Base-by-base conservation (phyloP, 2,113 vertebrate species). In the Isichthys henryi region DNA sequence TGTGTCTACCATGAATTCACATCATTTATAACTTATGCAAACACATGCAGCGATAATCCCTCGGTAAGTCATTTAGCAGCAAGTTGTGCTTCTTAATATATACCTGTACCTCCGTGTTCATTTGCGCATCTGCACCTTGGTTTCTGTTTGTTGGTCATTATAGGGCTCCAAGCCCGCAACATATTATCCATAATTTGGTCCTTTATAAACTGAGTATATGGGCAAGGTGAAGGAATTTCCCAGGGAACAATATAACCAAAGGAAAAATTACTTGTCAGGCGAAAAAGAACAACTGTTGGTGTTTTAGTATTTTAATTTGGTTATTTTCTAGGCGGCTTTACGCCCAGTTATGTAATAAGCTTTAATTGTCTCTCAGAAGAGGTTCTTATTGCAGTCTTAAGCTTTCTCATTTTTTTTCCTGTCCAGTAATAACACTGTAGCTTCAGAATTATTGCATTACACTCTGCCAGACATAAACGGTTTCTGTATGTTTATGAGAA, bases 301-400 rank as follows among this genome's bases (percentile, higher is more conserved):
- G 50, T 53, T 56, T 53, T 87, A 17, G 15, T 53, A 87, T 39
- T 87, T 87, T 13, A 87, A 87, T 87, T 52, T 0, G 11, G n/a
- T 49, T 86, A 50, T 50, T 27, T 6, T 23, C 45, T 86, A n/a
- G 9, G 21, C n/a, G 31, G 45, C 45, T 86, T 85, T 85, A n/a
- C 1, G 2, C 83, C n/a, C n/a, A 31, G 13, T n/a, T 50, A 48
- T 87, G 50, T 31, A 87, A 53, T 87, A 56, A 87, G 11, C 50
- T 87, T n/a, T 53, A 87, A 53, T 52, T 50, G 50, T 87, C 50
- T 87, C 50, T 53, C 85, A 87, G 85, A 31, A 53, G 85, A n/a
- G 17, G 15, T 87, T 56, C 50, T 87, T 87, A 87, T 39, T 87
- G 85, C 27, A 13, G 27, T 56, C 49, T 50, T 48, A 56, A 53